Percentiles rank a stretch among this genome's conserved stretches.
phyloP scores from a whole-genome alignment of 2,888 invertebrate species.

The Drosophila fungiperda region DNA sequence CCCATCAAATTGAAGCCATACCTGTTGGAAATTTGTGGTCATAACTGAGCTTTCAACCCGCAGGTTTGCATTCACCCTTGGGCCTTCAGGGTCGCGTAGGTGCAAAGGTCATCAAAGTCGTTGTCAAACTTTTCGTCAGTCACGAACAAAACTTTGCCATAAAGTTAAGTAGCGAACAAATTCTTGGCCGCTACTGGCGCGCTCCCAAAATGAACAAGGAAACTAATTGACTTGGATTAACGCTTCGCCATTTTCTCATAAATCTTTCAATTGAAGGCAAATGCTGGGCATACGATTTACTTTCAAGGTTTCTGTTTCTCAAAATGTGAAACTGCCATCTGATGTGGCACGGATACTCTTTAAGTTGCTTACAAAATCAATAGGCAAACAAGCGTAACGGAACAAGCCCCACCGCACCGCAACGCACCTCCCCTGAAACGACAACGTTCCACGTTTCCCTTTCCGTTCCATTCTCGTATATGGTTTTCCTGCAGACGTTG shows the following conservation, averaged over 20 bases:
- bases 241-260: constrained; percentile 63
- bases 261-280: constrained; percentile 60
- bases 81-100: constrained; percentile 32
- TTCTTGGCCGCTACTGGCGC: constrained; percentile 36
- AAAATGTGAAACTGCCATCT: constrained; percentile 13
- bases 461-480: constrained; percentile 28
- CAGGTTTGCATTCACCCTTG: constrained; percentile 42
- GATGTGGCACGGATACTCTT: constrained; percentile 24
- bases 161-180: constrained; percentile 71
- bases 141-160: constrained; percentile 59
- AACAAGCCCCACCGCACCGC: constrained; percentile 48
- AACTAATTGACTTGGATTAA: constrained; percentile 81
- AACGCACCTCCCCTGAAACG: not conserved
- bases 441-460: constrained; percentile 38
- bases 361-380: constrained; percentile 63
- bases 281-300: constrained; percentile 39
- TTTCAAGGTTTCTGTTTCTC: constrained; percentile 56
- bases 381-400: constrained; percentile 62
- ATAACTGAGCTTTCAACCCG: constrained; percentile 49
- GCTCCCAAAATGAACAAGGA: constrained; percentile 73
- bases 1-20: constrained; percentile 43
- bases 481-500: constrained; percentile 63
- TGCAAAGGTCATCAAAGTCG: constrained; percentile 57
- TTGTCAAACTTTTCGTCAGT: constrained; percentile 54
- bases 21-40: constrained; percentile 26